Evolutionary conservation across 2,113 vertebrate genomes (phyloP).

Genomic region (Mastomys coucha): DNA sequence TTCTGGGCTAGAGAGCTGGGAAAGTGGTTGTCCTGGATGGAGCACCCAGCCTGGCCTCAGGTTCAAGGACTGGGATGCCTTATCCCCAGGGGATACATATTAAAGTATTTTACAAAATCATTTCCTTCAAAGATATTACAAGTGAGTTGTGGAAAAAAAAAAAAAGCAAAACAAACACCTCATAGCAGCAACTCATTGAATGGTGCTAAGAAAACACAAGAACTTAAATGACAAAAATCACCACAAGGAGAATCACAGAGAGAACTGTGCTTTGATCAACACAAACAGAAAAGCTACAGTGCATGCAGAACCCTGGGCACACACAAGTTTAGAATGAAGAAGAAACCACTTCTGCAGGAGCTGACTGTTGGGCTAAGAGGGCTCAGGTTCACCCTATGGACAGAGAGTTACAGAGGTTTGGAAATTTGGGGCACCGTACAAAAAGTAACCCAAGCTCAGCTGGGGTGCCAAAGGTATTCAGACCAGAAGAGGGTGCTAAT

Average conservation of each 20-base stretch:
- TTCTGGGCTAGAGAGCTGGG: background rate
- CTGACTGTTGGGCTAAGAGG: background rate
- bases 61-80: background rate
- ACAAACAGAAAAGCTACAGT: background rate
- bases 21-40: background rate
- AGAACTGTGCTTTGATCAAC: accelerated
- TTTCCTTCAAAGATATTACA: background rate
- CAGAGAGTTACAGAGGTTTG: accelerated
- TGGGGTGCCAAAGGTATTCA: accelerated
- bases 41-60: background rate
- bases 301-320: background rate
- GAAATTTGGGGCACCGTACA: background rate
- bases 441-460: background rate
- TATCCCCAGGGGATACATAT: background rate
- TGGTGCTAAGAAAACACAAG: accelerated
- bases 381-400: background rate
- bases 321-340: background rate
- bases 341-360: too few relatives aligned
- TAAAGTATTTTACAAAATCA: background rate
- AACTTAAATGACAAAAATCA: background rate
- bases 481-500: background rate
- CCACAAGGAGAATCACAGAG: background rate
- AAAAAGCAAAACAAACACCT: background rate
- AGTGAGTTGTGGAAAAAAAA: background rate
- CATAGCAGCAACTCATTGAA: background rate